phyloP scores from a whole-genome alignment of 2,113 vertebrate genomes.

The Corvus hawaiiensis region DNA sequence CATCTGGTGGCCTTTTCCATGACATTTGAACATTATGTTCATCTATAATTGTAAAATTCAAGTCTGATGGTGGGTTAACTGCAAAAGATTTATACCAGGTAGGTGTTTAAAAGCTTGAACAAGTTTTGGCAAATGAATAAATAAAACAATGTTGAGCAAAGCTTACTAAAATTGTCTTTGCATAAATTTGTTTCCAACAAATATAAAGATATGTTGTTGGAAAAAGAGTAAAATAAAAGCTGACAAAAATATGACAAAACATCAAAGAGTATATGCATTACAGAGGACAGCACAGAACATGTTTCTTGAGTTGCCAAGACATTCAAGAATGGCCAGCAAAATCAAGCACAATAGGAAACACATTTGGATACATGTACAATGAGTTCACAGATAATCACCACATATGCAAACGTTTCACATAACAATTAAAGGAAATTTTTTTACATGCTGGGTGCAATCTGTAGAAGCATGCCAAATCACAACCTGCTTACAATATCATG shows the following conservation, averaged over 20 bases:
- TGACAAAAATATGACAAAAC: slow-evolving; percentile 77
- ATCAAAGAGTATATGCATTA: slow-evolving; percentile 76
- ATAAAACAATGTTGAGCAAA: slow-evolving; percentile 63
- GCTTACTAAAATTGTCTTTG: slow-evolving; percentile 79
- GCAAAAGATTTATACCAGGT: slow-evolving; percentile 69
- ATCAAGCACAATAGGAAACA: slow-evolving; percentile 91
- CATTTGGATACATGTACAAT: slow-evolving; percentile 81
- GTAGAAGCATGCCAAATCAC: slow-evolving; percentile 85
- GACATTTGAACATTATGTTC: slow-evolving; percentile 92
- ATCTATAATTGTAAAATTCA: slow-evolving; percentile 97
- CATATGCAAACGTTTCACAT: slow-evolving; percentile 84
- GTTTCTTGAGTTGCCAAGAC: slow-evolving; percentile 88
- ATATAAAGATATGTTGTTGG: slow-evolving; percentile 88
- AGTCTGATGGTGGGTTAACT: slow-evolving; percentile 90
- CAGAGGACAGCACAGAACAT: slow-evolving; percentile 88
- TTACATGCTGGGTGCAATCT: slow-evolving; percentile 84
- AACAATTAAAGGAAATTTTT: slow-evolving; percentile 81
- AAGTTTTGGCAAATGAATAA: slow-evolving; percentile 31
- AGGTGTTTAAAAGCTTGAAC: slow-evolving; percentile 39
- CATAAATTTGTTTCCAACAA: slow-evolving; percentile 91
- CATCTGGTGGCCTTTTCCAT: slow-evolving; percentile 81
- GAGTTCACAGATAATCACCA: slow-evolving; percentile 82
- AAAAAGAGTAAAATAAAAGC: slow-evolving; percentile 79
- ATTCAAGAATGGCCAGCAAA: slow-evolving; percentile 81
- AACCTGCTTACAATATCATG: slow-evolving; percentile 70